Evolutionary conservation across 2,113 vertebrate genomes (phyloP).

Genomic region (Thinocorus orbignyianus): DNA sequence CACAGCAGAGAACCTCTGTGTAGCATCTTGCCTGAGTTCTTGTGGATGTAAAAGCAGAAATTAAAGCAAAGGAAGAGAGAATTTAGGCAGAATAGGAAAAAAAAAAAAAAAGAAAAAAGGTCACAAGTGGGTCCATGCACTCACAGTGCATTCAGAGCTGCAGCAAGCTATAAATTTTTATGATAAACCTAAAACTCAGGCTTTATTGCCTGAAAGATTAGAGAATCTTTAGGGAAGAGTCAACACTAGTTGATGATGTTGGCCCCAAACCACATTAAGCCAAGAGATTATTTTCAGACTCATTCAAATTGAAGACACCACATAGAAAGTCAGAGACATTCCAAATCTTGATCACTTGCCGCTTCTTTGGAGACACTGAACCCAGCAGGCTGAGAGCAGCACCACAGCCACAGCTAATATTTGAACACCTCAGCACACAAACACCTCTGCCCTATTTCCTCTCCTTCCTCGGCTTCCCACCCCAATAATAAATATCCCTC

Average conservation of each 20-base stretch:
- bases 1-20: not conserved
- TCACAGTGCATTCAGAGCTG: not conserved
- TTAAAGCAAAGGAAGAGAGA: not conserved
- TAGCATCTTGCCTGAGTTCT: not conserved
- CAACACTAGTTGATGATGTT: not conserved
- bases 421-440: not conserved
- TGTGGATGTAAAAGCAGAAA: not conserved
- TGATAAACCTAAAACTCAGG: not conserved
- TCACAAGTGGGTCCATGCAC: not conserved
- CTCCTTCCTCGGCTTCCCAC: not conserved
- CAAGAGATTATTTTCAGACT: not conserved
- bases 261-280: not conserved
- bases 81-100: not conserved
- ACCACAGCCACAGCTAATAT: not conserved
- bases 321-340: not conserved
- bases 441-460: not conserved
- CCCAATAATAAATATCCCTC: not conserved
- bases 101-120: not conserved
- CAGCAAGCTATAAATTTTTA: not conserved
- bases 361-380: not conserved
- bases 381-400: not conserved
- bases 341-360: rapidly evolving
- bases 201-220: not conserved
- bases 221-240: not conserved
- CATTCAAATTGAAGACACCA: not conserved